Base-by-base conservation (phyloP, 2,113 vertebrate species). In the Gallinago paraguaiae region DNA sequence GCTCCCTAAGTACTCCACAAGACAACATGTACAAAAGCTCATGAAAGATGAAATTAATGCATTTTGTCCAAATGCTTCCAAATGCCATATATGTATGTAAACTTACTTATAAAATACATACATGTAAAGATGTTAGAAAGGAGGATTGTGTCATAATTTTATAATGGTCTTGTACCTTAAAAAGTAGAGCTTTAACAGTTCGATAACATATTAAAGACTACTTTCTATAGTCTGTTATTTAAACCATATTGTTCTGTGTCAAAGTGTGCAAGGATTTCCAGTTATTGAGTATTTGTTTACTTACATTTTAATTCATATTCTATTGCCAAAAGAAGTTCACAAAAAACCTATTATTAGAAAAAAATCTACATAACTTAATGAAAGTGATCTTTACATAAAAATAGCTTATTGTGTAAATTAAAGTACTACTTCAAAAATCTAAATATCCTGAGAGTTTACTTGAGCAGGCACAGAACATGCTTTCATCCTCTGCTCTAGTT, bases 261-360 rank as follows among this genome's bases (percentile, higher is more conserved):
- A 93, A 96, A 78, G 35, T 4, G 8, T 54, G 68, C 78, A 85
- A 88, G 20, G 12, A 63, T 83, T 81, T n/a, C 95, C 70, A 92
- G 88, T 92, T 92, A 95, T 23, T 90, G 33, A 92, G 64, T 82
- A 90, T 69, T 84, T 24, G 70, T 86, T 70, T 70, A 88, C 86
- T 89, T 93, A 92, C 68, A 92, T 93, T 93, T 77, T 72, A 92
- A 95, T 96, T 72, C 95, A 82, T 97, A 87, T 86, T 90, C 59
- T 63, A 85, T 60, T 76, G 80, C 76, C 53, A 93, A 77, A 88
- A 24, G 33, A 65, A 76, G 19, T 59, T 93, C 35, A 75, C 17
- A 65, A 2, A 27, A 91, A 79, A n/a, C 2, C 7, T 65, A 12
- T 22, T 81, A 41, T 45, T 61, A 64, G 46, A 78, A 91, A 82